Base-by-base conservation (phyloP, 2,888 invertebrate species). In the Scaeva pyrastri region DNA sequence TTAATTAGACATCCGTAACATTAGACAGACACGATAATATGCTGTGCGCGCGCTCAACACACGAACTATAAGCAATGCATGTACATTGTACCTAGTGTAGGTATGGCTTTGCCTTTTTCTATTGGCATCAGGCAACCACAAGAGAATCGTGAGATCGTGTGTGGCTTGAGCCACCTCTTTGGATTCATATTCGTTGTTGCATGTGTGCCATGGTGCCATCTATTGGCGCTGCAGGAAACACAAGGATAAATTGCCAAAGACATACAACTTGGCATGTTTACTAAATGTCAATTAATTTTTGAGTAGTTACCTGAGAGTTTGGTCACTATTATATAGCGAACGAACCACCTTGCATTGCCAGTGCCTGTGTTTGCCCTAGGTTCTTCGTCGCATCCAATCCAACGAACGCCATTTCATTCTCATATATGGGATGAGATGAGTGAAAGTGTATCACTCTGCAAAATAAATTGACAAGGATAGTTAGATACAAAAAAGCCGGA, bases 241-340 rank as follows among this genome's bases (percentile, higher is more conserved):
- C 86, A 82, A 86, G 86, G 86, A 86, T 86, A 86, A 86, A 86
- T 86, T 82, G 82, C 77, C 77, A 81, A 74, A 86, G 86, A 86
- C 86, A 86, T 86, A 86, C 86, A 77, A 82, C 82, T 86, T 86
- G 78, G 83, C 87, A 79, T 87, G 87, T 87, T 87, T 87, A 87
- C 87, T 83, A 83, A 81, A 87, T 83, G 87, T 82, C 87, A 83
- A 87, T 87, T 87, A 87, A 87, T 87, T 87, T 87, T 83, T 87
- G 87, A 87, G 87, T 87, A 81, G 82, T 86, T 86, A 74, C 71
- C 74, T 68, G 77, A 23, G 73, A 86, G 76, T 64, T 62, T 56
- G 74, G 50, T 77, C 39, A 64, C 55, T 58, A 43, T 58, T 60
- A 31, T 43, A 50, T 2, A 14, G 16, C n/a, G 3, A 45, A 11